A percentile compares a stretch with the other conserved stretches of the same genome.
Conservation (phyloP, 35 echinoderm and acorn worm species). For the Apostichopus japonicus region DNA sequence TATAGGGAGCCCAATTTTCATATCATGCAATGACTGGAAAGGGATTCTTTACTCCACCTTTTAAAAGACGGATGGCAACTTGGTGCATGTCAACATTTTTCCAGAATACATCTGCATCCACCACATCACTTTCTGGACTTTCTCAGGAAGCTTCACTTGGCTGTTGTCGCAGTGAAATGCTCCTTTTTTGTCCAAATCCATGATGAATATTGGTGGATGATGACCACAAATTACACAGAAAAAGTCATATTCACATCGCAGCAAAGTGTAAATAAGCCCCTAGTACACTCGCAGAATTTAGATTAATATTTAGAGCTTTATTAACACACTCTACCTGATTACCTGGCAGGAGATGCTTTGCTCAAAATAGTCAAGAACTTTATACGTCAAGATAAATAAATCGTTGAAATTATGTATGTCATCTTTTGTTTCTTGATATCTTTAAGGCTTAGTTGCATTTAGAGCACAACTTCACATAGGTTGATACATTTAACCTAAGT, state of each 20-base stretch:
- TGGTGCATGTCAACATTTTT: slow-evolving; percentile 23
- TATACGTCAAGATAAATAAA: neutral
- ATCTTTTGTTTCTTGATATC: slow-evolving; percentile 38
- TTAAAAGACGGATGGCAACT: neutral
- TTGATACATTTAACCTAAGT: neutral
- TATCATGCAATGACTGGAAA: slow-evolving; percentile 15
- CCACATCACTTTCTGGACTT: slow-evolving; percentile 32
- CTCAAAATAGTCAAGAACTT: slow-evolving; percentile 18
- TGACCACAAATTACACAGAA: slow-evolving; percentile 41
- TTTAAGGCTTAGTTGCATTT: slow-evolving; percentile 24
- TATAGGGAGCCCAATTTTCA: too few species aligned
- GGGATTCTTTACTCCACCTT: slow-evolving; percentile 27
- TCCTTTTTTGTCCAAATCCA: slow-evolving; percentile 50
- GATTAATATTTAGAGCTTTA: neutral
- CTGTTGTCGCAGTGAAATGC: slow-evolving; percentile 10
- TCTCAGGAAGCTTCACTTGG: neutral
- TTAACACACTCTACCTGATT: slow-evolving; percentile 36
- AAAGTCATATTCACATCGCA: slow-evolving; percentile 21
- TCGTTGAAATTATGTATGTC: too few species aligned
- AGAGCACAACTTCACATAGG: slow-evolving; percentile 28
- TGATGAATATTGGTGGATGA: slow-evolving; percentile 37
- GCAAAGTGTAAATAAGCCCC: slow-evolving; percentile 40
- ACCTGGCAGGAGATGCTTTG: slow-evolving; percentile 27
- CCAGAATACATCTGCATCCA: slow-evolving; percentile 18
- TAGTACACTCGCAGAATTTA: neutral